These are phyloP conservation scores for Sparidentex hasta DNA, from an alignment of 2,797 vertebrate species.

Conservation along the genomic window DNA sequence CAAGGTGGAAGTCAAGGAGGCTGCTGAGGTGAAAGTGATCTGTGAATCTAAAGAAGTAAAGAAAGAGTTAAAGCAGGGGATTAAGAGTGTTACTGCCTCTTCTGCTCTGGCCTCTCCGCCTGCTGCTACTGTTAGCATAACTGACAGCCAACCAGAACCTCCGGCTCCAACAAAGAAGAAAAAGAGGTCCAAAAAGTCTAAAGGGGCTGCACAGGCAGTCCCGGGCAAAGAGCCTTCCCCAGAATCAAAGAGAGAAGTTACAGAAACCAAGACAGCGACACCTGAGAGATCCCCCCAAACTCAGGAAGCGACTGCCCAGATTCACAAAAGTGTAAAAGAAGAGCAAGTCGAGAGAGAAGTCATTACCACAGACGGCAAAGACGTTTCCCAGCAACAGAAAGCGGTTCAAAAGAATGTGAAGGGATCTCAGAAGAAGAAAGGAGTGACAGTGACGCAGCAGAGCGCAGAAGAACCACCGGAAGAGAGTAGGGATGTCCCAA, in stretches of 20 bases:
- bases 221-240: conserved; percentile 70
- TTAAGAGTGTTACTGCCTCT: conserved; percentile 52
- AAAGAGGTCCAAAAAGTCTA: conserved; percentile 86
- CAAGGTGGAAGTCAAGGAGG: conserved; percentile 57
- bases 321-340: conserved; percentile 63
- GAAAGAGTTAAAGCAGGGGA: conserved; percentile 67
- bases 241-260: conserved; percentile 67
- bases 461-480: conserved; percentile 69
- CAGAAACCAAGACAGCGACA: conserved; percentile 59
- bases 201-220: conserved; percentile 61
- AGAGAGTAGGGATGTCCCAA: conserved; percentile 69
- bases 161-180: conserved; percentile 77
- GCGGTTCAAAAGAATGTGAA: conserved; percentile 76
- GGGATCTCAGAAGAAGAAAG: conserved; percentile 75
- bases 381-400: conserved; percentile 68
- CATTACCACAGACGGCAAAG: conserved; percentile 68
- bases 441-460: conserved; percentile 68
- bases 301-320: conserved; percentile 70
- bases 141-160: conserved; percentile 67
- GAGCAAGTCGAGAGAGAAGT: conserved; percentile 75
- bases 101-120: conserved; percentile 19
- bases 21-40: conserved; percentile 60
- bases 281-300: conserved; percentile 65
- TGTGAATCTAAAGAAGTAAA: conserved; percentile 60
- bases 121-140: conserved; percentile 32